Base-by-base conservation (phyloP, 2,888 invertebrate genomes). In the Euclidia mi region DNA sequence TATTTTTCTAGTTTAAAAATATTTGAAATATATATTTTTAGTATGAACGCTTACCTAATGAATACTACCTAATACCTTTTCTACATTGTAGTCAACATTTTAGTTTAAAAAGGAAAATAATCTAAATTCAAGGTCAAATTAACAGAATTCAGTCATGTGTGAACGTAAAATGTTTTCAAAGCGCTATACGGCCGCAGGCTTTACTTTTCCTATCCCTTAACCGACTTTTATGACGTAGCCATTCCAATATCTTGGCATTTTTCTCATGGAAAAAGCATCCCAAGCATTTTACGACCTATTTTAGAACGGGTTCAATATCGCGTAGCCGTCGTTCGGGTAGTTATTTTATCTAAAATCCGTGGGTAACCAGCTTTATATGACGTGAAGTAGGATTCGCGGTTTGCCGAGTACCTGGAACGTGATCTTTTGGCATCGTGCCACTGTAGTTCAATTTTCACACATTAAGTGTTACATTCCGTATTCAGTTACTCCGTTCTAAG, bases 381-480 rank as follows among this genome's bases (percentile, higher is more conserved):
- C 74, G 65, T 60, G 53, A 6, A n/a, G n/a, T n/a, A n/a, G 63
- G 53, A 50, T 44, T 47, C 42, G 68, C 28, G 72, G 71, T 69
- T 70, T 65, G 55, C 57, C 59, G 52, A 72, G 59, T 65, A 59
- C 56, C 68, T 69, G 61, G 31, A 45, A 56, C 60, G 61, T 58
- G 70, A 74, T 71, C 66, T 63, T 45, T 71, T 80, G 81, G 79
- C 81, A 56, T 25, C 34, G 62, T 43, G 75, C 79, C 81, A 74
- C 32, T 25, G 47, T 38, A 38, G 55, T 69, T 63, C 47, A 44
- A 69, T 65, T 62, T 56, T 62, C 65, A 65, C 59, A 50, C 47
- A 42, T 56, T 64, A 56, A 38, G 50, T 53, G 56, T 51, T 48
- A 50, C 20, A 6, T 6, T 25, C 20, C 20, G 20, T 25, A 18